Evolutionary conservation across 2,888 invertebrate genomes (phyloP).

Genomic region (Drosophila barbarae): DNA sequence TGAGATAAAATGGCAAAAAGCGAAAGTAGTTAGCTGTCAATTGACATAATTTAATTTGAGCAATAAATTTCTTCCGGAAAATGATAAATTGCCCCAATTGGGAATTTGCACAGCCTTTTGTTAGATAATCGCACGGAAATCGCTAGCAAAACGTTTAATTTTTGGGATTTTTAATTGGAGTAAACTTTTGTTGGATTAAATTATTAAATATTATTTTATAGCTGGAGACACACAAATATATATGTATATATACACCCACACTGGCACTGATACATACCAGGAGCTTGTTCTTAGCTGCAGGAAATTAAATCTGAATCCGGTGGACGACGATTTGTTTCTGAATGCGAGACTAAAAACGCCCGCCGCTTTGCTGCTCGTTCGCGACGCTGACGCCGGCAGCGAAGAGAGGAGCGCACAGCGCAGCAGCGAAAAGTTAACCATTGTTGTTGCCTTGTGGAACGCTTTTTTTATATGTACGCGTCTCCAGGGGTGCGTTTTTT

Average conservation of each 20-base stretch:
- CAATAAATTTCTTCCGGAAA: constrained; percentile 21
- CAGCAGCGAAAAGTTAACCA: constrained; percentile 42
- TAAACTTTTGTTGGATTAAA: constrained; percentile 21
- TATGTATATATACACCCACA: constrained; percentile 7
- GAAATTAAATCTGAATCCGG: constrained; percentile 60
- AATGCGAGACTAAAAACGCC: constrained; percentile 36
- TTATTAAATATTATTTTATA: constrained; percentile 30
- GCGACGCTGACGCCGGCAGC: constrained; percentile 2
- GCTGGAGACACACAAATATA: constrained; percentile 12
- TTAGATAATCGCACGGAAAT: constrained; percentile 56
- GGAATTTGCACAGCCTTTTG: constrained; percentile 33
- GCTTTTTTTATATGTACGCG: constrained; percentile 16
- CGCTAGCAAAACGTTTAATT: neutral
- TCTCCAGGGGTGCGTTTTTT: constrained; percentile 45
- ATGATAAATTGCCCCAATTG: constrained; percentile 8
- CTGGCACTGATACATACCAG: constrained; percentile 58
- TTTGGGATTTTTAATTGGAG: neutral
- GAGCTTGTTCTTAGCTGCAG: constrained; percentile 55
- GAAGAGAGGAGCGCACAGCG: constrained; percentile 35
- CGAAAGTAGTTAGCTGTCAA: constrained; percentile 20
- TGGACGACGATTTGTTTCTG: constrained; percentile 64
- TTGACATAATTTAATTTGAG: constrained; percentile 11
- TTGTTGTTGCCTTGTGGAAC: constrained; percentile 51
- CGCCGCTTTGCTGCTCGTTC: constrained; percentile 24
- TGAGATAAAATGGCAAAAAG: constrained; percentile 14